phyloP scores from a whole-genome alignment of 2,888 invertebrate species.

The Drosophila falleni region DNA sequence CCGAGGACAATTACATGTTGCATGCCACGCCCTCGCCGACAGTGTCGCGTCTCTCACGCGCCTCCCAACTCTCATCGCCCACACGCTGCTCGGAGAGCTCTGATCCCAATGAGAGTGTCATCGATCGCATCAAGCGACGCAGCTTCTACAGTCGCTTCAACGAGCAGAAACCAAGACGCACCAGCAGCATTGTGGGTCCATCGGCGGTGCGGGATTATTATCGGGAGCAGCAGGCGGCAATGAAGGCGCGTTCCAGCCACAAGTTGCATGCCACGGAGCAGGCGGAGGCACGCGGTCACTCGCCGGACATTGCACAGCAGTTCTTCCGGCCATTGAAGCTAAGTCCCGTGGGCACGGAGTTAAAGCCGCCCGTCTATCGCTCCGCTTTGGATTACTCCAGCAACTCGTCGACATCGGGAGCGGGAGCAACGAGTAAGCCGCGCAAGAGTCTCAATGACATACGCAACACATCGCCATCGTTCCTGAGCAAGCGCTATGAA shows the following conservation, averaged over 20 bases:
- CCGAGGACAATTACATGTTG: conserved; percentile 86
- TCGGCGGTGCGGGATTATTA: conserved; percentile 87
- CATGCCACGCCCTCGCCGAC: conserved; percentile 84
- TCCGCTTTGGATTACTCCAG: conserved; percentile 72
- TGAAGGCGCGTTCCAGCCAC: conserved; percentile 73
- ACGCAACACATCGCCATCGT: conserved; percentile 82
- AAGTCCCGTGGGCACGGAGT: conserved; percentile 83
- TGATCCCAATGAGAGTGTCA: conserved; percentile 90
- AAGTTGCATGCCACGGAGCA: conserved; percentile 60
- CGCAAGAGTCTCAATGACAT: conserved; percentile 83
- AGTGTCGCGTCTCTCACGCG: conserved; percentile 84
- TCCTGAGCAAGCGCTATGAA: conserved; percentile 79
- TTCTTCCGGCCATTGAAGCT: conserved; percentile 83
- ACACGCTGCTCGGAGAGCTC: conserved; percentile 83
- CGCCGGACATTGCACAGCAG: conserved; percentile 84
- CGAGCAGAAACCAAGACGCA: conserved; percentile 91
- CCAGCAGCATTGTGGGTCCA: conserved; percentile 89
- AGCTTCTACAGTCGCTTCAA: conserved; percentile 96
- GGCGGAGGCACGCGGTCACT: conserved; percentile 74
- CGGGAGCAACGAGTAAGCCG: conserved; percentile 69
- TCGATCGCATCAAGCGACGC: conserved; percentile 94
- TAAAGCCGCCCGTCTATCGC: conserved; percentile 83
- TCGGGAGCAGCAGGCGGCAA: conserved; percentile 81
- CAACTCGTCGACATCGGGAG: conserved; percentile 36
- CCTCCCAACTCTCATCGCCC: conserved; percentile 85